Evolutionary conservation across 2,113 vertebrate species (phyloP).

Genomic region (Rhabdornis inornatus): DNA sequence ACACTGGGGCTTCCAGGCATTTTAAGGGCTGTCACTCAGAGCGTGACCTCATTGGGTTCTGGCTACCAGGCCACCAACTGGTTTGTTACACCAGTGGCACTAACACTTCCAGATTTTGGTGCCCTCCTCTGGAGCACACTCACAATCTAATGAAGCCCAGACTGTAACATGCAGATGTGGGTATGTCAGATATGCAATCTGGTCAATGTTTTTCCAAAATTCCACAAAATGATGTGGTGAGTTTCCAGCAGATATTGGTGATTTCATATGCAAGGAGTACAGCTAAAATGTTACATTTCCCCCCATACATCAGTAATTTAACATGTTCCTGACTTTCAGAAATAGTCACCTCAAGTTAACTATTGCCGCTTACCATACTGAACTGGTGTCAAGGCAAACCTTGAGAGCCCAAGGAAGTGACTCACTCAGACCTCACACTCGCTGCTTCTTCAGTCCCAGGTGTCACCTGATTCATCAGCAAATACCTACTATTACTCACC

Average conservation of each 20-base stretch:
- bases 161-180: background rate
- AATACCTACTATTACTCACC: conserved; percentile 7
- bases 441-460: background rate
- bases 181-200: background rate
- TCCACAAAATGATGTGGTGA: background rate
- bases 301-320: background rate
- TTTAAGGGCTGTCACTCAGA: background rate
- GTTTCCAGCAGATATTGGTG: background rate
- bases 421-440: background rate
- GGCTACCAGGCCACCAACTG: background rate
- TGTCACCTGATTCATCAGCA: conserved; percentile 33
- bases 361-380: background rate
- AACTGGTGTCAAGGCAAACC: background rate
- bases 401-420: conserved; percentile 25
- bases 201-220: background rate
- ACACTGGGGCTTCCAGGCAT: background rate
- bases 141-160: background rate
- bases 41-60: accelerated
- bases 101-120: background rate
- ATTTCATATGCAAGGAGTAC: background rate
- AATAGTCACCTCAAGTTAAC: background rate
- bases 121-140: background rate
- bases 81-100: background rate
- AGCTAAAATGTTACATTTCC: background rate
- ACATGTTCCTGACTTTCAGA: background rate